Percentiles rank a stretch among this genome's conserved stretches.
phyloP scores from a whole-genome alignment of 1,140 invertebrate genomes.

The Tyrophagus putrescentiae region DNA sequence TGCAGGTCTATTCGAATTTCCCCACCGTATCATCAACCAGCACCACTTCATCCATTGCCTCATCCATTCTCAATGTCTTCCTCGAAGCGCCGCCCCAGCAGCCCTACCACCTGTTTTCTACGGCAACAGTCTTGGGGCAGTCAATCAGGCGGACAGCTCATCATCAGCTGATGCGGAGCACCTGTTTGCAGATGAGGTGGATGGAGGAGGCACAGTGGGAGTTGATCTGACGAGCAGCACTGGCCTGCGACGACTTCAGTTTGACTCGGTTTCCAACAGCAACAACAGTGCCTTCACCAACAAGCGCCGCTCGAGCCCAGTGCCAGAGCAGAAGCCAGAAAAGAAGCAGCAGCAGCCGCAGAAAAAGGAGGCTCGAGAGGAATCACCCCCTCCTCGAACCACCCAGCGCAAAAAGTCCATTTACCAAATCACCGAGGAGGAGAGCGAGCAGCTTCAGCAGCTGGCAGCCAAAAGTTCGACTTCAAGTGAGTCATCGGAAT shows the following conservation, averaged over 20 bases:
- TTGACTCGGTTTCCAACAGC: not conserved
- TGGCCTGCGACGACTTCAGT: not conserved
- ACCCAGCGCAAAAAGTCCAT: constrained; percentile 1
- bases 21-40: not conserved
- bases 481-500: not conserved
- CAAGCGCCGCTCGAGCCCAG: not conserved
- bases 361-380: not conserved
- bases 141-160: not conserved
- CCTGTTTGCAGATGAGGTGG: not conserved
- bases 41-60: no score
- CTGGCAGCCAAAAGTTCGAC: not conserved
- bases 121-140: no score
- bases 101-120: not conserved
- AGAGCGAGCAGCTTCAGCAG: not conserved
- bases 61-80: not conserved
- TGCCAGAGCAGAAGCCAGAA: no score
- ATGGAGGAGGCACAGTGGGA: not conserved
- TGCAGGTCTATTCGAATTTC: not conserved
- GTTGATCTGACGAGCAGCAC: not conserved
- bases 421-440: not conserved
- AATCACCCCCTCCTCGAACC: not conserved
- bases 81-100: not conserved
- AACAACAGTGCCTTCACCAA: not conserved
- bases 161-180: not conserved
- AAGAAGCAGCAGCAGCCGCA: no score